phyloP scores from a whole-genome alignment of 1,140 invertebrate genomes.

The Adoxophyes honmai region DNA sequence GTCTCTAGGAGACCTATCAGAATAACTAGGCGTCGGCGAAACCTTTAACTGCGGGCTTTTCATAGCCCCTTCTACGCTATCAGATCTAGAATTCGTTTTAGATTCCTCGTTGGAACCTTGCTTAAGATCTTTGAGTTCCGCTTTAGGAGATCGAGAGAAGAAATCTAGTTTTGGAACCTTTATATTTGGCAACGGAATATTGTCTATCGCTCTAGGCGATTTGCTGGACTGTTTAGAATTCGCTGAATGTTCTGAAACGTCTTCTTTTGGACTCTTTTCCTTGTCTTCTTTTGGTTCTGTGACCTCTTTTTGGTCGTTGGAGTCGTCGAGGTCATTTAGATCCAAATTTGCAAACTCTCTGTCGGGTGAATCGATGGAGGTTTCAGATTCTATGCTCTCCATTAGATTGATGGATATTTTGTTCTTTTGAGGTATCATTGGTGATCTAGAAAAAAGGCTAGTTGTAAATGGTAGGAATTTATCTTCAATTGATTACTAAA shows the following conservation, averaged over 20 bases:
- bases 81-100: slow-evolving; percentile 30
- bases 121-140: slow-evolving; percentile 60
- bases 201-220: slow-evolving; percentile 27
- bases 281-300: slow-evolving; percentile 21
- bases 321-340: slow-evolving; percentile 59
- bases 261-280: slow-evolving; percentile 24
- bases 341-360: slow-evolving; percentile 67
- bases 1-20: slow-evolving; percentile 53
- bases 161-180: slow-evolving; percentile 67
- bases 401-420: slow-evolving; percentile 77
- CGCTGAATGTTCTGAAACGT: slow-evolving; percentile 26
- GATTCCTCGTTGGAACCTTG: slow-evolving; percentile 46
- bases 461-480: no score
- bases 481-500: no score
- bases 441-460: slow-evolving; percentile 47
- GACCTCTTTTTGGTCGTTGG: slow-evolving; percentile 36
- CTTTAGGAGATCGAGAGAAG: slow-evolving; percentile 33
- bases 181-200: slow-evolving; percentile 57
- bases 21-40: slow-evolving; percentile 48
- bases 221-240: slow-evolving; percentile 34
- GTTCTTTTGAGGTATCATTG: slow-evolving; percentile 63
- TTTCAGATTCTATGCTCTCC: slow-evolving; percentile 75
- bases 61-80: background rate
- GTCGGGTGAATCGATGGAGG: slow-evolving; percentile 71
- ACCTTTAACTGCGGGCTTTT: slow-evolving; percentile 37